Evolutionary conservation across 2,113 vertebrate genomes (phyloP), one percentile per base, ranked within the genome.

Genomic region (Psammodynastes pulverulentus): DNA sequence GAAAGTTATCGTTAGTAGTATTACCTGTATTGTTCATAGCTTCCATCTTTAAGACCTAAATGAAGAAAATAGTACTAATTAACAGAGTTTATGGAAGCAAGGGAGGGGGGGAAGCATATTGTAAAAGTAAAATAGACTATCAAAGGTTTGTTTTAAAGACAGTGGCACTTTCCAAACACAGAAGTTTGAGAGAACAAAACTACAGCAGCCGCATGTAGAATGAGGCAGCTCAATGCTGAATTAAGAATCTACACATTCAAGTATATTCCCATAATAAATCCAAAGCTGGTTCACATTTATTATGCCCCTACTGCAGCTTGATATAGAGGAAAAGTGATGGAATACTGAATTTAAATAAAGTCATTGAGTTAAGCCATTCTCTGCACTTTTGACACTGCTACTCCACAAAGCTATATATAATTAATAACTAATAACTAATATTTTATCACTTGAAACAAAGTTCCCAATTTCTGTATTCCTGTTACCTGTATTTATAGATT

Each of bases 21-120:
- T 84, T 99, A 99, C 99, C 99, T 99, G 98, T 98, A 99, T 94
- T 99, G 98, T 95, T 98, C 98, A 52, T 98, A 98, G 97, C 98
- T 98, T 96, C 98, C 98, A 93, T 98, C 98, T 95, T 99, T 99
- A 89, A 98, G 98, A 94, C 98, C 99, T 99, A 96, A 89, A 97
- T 93, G 95, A 96, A 88, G 96, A 94, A 96, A 95, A 97, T 96
- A 96, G 96, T 95, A 96, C 84, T 0, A 19, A 48, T 97, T 96
- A 96, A 23, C 21, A 92, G 2, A 7, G 8, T 43, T 79, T 43
- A 5, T 87, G 48, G 13, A 88, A 87, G 54, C 39, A 93, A 5
- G 26, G 9, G 9, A 4, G 23, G 23, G 48, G 9, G 9, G 10
- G 39, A 9, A 46, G 23, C 8, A n/a, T 26, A 1, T 53, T 45